phyloP scores from a whole-genome alignment of 2,113 vertebrate genomes.

The Marmota flaviventris region DNA sequence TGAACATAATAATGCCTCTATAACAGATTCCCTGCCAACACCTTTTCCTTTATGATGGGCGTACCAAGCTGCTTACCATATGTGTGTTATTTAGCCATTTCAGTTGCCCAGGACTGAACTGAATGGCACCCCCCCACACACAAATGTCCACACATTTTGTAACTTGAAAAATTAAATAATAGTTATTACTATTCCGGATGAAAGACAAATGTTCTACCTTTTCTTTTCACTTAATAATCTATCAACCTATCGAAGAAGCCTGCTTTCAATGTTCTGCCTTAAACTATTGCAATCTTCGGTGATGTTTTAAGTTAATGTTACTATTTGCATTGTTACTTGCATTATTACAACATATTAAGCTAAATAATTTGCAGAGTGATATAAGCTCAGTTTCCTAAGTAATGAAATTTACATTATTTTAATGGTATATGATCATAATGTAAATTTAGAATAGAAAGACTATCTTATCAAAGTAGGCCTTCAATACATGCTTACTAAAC shows the following conservation, averaged over 20 bases:
- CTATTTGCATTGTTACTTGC: not conserved
- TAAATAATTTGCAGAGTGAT: not conserved
- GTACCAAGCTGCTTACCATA: constrained; percentile 86
- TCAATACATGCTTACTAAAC: not conserved
- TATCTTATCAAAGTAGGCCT: not conserved
- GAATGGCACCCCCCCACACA: constrained; percentile 82
- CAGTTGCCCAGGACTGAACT: constrained; percentile 71
- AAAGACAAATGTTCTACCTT: constrained; percentile 77
- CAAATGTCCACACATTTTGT: constrained; percentile 85
- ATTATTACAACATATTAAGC: not conserved
- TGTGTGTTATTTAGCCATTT: constrained; percentile 86
- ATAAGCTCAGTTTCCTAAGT: constrained; percentile 13
- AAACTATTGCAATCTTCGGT: not conserved
- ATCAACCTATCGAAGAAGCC: not conserved
- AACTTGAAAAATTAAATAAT: constrained; percentile 76
- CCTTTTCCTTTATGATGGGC: constrained; percentile 81
- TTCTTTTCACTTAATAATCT: constrained; percentile 48
- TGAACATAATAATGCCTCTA: constrained; percentile 75
- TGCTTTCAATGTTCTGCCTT: not conserved
- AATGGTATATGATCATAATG: not conserved
- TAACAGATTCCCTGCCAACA: constrained; percentile 76
- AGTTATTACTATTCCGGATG: constrained; percentile 52
- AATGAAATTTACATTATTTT: constrained; percentile 27
- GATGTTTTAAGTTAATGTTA: not conserved
- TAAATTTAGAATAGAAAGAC: not conserved